Evolutionary conservation across 2,113 vertebrate species (phyloP), one percentile per base, ranked within the genome.

Genomic region (Anarrhichthys ocellatus): DNA sequence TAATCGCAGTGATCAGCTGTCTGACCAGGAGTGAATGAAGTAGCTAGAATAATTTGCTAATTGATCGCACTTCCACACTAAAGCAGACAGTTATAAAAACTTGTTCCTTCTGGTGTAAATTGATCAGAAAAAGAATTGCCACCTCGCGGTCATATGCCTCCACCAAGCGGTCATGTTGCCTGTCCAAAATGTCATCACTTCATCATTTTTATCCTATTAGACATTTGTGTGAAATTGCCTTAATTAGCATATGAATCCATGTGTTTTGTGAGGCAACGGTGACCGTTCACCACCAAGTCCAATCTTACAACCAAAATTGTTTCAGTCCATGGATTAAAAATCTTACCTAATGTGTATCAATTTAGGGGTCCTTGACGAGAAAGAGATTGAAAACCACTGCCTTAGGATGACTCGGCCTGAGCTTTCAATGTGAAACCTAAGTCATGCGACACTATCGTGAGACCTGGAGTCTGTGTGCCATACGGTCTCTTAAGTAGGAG

Each of bases 351-450:
- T 32, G 27, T 8, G 14, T 6, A 32, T 6, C 15, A 32, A 32
- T 18, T 32, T 32, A 17, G 27, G 1, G 58, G 2, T 59, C 58
- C 27, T 29, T 14, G 27, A 59, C 14, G 15, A 59, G 58, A 32
- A 59, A 32, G 32, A 17, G 15, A 14, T 18, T 32, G 14, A 32
- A 14, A 32, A 27, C 22, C 52, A 56, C 52, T 11, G 22, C 32
- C 0, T 59, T 52, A 59, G 13, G 17, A 66, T 66, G 27, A 70
- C n/a, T 76, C 15, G 18, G 36, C 38, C 40, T 85, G 17, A 80
- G 69, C 75, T 85, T 84, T 70, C 56, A 62, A 76, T 84, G 80
- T 86, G 65, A 66, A 15, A 61, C 18, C n/a, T 46, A 68, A 2
- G 65, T 73, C 56, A 69, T 75, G 32, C 62, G 59, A 17, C 76